Conservation (phyloP, 2,888 invertebrate genomes). For the Myathropa florea region DNA sequence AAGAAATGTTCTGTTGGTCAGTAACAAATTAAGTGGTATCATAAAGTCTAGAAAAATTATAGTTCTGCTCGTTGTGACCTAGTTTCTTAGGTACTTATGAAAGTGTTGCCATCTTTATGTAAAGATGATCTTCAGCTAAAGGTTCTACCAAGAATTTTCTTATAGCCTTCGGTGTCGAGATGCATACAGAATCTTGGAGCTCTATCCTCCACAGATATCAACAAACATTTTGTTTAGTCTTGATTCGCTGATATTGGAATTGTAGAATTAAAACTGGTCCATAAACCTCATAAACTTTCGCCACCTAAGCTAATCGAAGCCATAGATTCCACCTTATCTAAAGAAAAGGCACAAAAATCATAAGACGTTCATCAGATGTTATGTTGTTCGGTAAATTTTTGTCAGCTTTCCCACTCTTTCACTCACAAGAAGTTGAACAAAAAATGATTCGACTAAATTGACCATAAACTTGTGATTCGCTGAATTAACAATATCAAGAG, state of each 20-base stretch:
- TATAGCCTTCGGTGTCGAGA: too few species aligned
- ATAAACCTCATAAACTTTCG: background rate
- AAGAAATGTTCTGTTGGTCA: too few species aligned
- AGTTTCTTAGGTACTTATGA: too few species aligned
- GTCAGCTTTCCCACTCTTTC: background rate
- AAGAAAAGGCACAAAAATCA: background rate
- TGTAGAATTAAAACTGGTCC: background rate
- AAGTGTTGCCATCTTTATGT: too few species aligned
- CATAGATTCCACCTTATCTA: background rate
- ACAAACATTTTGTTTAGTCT: background rate
- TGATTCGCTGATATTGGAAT: background rate
- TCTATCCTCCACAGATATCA: too few species aligned
- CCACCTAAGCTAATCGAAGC: background rate
- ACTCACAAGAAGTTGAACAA: background rate
- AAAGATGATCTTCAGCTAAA: too few species aligned
- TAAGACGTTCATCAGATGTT: background rate
- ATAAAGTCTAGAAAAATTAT: too few species aligned
- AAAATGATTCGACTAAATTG: background rate
- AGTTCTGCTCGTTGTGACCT: too few species aligned
- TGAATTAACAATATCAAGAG: background rate
- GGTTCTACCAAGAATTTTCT: too few species aligned
- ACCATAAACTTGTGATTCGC: background rate
- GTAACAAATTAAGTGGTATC: too few species aligned
- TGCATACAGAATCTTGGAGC: too few species aligned
- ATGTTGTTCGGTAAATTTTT: background rate